A percentile compares a stretch with the other conserved stretches of the same genome.
Conservation (phyloP, 1,140 invertebrate species). For the Pseudomyrmex pallidus region DNA sequence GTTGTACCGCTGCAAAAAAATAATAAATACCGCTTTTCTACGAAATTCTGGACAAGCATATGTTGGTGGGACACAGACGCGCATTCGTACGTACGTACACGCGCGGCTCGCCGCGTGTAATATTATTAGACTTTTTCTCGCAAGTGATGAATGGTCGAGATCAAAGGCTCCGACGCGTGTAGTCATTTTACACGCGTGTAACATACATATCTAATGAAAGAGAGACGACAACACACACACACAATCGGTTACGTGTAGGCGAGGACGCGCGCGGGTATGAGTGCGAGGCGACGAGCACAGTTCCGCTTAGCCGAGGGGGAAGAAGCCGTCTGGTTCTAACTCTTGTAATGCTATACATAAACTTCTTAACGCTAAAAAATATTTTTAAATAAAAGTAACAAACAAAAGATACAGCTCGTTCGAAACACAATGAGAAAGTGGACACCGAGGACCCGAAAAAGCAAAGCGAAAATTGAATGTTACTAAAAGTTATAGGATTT, state of each 20-base stretch:
- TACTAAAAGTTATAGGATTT: too few relatives aligned
- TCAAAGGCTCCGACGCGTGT: slow-evolving; percentile 82
- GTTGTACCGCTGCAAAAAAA: too few relatives aligned
- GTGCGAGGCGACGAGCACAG: slow-evolving; percentile 26
- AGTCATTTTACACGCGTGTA: slow-evolving; percentile 85
- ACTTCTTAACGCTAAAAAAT: not conserved
- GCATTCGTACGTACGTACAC: not conserved
- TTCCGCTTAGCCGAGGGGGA: slow-evolving; percentile 25
- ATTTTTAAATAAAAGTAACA: too few relatives aligned
- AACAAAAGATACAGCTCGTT: too few relatives aligned
- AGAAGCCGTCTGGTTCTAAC: slow-evolving; percentile 41
- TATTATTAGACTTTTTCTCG: slow-evolving; percentile 85
- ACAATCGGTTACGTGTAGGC: slow-evolving; percentile 6
- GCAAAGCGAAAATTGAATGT: too few relatives aligned
- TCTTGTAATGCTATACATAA: slow-evolving; percentile 20
- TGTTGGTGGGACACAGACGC: slow-evolving; percentile 1
- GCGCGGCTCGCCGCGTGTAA: slow-evolving; percentile 70
- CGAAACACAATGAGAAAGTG: too few relatives aligned
- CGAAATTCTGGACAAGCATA: slow-evolving; percentile 28
- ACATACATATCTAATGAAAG: slow-evolving; percentile 81
- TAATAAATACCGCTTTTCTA: slow-evolving; percentile 33
- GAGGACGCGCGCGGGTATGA: slow-evolving; percentile 12
- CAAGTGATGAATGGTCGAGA: slow-evolving; percentile 83
- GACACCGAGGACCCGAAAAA: too few relatives aligned
- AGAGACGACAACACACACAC: slow-evolving; percentile 4